Conservation (phyloP, 2,888 invertebrate genomes). For the Athetis lepigone region DNA sequence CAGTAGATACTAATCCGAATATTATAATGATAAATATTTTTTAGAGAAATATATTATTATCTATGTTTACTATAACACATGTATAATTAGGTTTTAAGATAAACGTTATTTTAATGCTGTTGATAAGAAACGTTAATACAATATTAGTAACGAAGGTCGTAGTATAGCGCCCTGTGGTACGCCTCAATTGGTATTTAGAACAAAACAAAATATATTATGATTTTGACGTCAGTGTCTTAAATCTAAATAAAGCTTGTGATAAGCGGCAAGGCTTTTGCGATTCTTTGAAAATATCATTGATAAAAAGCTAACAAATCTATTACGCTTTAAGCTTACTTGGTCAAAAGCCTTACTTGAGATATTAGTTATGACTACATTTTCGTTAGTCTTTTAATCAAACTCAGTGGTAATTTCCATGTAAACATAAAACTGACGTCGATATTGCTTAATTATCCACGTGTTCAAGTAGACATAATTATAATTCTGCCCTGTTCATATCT, state of each 20-base stretch:
- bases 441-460: background rate
- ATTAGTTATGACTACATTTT: background rate
- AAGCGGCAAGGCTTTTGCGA: background rate
- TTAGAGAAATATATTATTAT: conserved; percentile 41
- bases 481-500: background rate
- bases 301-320: no score
- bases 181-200: conserved; percentile 1
- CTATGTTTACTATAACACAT: conserved; percentile 44
- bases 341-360: conserved; percentile 8
- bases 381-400: background rate
- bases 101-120: conserved; percentile 36
- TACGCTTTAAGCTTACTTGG: background rate
- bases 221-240: background rate
- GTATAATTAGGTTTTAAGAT: conserved; percentile 46
- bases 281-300: background rate
- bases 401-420: background rate
- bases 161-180: conserved; percentile 31
- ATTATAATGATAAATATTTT: conserved; percentile 38
- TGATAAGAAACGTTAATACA: conserved; percentile 32
- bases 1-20: conserved; percentile 33
- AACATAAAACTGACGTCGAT: background rate
- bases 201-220: conserved; percentile 9
- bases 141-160: conserved; percentile 43
- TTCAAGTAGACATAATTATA: background rate
- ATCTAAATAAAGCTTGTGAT: conserved; percentile 4